Base-by-base conservation (phyloP, 2,797 vertebrate genomes). In the Mormyrops boulengeri region DNA sequence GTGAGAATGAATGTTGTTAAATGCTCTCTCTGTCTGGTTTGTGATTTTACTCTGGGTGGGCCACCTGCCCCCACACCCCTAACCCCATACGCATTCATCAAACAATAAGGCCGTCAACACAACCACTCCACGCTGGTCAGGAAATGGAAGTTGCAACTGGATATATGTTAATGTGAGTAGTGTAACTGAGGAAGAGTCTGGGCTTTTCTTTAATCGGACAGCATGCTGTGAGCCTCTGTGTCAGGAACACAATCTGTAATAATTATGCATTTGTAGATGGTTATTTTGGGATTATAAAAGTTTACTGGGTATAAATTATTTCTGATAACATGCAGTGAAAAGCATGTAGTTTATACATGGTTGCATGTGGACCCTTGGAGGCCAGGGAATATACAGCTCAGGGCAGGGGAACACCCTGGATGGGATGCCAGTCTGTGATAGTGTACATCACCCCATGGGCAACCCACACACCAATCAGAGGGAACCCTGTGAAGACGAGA, bases 121-220 rank as follows among this genome's bases (percentile, higher is more conserved):
- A 8, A 82, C 77, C 19, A 82, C 77, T 82, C 41, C 41, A 47
- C 41, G 2, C 41, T 82, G 77, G 41, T 47, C 17, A 82, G 77
- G 77, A 82, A 82, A 82, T 82, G 77, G 77, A 44, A 82, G 19
- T 41, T 82, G 77, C 47, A 82, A 82, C 77, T 82, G 38, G 77
- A 47, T 82, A 82, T 47, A 47, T 47, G 19, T 82, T 47, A 47
- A 47, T 82, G 41, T 77, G 26, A 41, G 26, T 38, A 82, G 77
- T 6, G 8, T 82, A 38, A 82, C 2, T 82, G 77, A 1, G 17
- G 41, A 47, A 82, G 77, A n/a, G 34, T 80, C 73, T 80, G 73
- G 34, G 73, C 5, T 44, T 44, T 41, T 41, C 73, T 80, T 80
- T 80, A 80, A 80, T 80, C 17, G 3, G 69, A 80, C 73, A 19